phyloP scores from a whole-genome alignment of 2,113 vertebrate genomes.

The Gallinago undulata region DNA sequence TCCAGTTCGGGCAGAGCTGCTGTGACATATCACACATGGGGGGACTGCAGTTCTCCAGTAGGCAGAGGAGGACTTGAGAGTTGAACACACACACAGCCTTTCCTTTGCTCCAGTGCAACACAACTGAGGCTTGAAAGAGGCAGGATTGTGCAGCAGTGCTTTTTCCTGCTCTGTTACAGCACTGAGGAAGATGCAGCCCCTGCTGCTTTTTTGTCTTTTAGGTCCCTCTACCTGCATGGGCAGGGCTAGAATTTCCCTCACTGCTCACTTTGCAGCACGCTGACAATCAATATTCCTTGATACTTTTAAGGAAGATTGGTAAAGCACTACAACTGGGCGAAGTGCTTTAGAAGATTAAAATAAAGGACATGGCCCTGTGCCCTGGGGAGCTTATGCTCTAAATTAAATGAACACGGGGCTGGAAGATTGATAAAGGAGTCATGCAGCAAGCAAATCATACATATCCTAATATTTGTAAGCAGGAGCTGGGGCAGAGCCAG shows the following conservation, averaged over 20 bases:
- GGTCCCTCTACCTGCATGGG: neutral
- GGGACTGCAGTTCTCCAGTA: neutral
- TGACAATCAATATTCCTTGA: neutral
- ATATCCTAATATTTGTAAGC: constrained; percentile 41
- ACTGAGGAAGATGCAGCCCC: neutral
- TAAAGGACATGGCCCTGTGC: constrained; percentile 31
- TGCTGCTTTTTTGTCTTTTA: neutral
- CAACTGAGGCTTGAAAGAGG: neutral
- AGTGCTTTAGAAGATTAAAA: constrained; percentile 57
- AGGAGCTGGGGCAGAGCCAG: constrained; percentile 10
- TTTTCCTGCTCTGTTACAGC: neutral
- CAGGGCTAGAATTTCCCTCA: neutral
- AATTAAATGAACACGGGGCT: constrained; percentile 26
- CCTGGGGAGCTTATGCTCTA: neutral
- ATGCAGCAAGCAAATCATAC: constrained; percentile 39
- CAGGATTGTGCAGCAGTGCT: neutral
- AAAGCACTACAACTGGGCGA: neutral
- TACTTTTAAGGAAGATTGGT: constrained; percentile 43
- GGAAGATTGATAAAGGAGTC: constrained; percentile 50
- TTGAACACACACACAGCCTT: neutral
- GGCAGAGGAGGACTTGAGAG: neutral
- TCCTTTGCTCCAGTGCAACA: neutral
- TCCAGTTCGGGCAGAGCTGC: neutral
- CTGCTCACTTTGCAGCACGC: neutral
- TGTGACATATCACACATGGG: neutral